Percentiles rank a stretch among this genome's conserved stretches.
Conservation (phyloP, 2,888 invertebrate genomes). For the Dyspetes luteomarginatus region DNA sequence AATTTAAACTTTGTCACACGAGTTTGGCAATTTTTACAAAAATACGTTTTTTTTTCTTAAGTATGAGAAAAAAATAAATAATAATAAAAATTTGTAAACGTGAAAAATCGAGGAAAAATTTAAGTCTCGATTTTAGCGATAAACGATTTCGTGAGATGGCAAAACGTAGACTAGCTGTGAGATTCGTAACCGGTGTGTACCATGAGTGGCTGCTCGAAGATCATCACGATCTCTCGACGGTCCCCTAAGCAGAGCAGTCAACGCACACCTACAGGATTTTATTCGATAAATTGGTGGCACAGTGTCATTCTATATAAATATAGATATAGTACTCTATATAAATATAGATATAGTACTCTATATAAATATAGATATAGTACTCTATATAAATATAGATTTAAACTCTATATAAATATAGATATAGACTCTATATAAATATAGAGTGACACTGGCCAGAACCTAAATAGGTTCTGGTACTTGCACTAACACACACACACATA, state of each 20-base stretch:
- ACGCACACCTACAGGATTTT: slow-evolving; percentile 79
- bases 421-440: too few species aligned
- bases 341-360: too few species aligned
- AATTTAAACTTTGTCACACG: not conserved
- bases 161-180: slow-evolving; percentile 68
- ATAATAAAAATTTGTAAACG: not conserved
- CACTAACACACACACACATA: slow-evolving; percentile 32
- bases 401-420: too few species aligned
- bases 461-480: slow-evolving; percentile 72
- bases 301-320: slow-evolving; percentile 83
- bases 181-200: slow-evolving; percentile 73
- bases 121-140: slow-evolving; percentile 13
- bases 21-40: not conserved
- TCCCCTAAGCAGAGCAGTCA: slow-evolving; percentile 72
- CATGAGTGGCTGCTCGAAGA: slow-evolving; percentile 75
- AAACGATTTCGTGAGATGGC: slow-evolving; percentile 52
- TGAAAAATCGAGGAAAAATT: not conserved
- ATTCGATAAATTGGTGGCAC: slow-evolving; percentile 82
- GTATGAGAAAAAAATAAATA: not conserved
- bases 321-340: too few species aligned
- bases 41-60: not conserved
- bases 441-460: too few species aligned
- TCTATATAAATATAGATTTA: too few species aligned
- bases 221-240: slow-evolving; percentile 68
- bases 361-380: too few species aligned